Evolutionary conservation across 2,888 invertebrate species (phyloP), one percentile per base, ranked within the genome.

Genomic region (Pheosia gnoma): DNA sequence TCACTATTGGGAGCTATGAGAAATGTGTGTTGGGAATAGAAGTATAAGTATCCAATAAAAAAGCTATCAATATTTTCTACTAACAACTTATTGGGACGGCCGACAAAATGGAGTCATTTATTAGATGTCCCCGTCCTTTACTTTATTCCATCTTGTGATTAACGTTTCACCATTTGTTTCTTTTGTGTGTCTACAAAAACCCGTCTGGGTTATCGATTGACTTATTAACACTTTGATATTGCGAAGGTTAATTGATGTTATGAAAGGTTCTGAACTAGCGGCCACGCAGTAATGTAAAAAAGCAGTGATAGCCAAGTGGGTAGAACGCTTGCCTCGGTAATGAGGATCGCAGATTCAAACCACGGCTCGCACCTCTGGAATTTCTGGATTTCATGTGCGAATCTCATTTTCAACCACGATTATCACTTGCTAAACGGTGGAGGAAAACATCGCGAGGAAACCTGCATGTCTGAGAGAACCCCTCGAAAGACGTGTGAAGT

Each of bases 21-120:
- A 43, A 57, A 57, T 45, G 5, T 43, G 9, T 45, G 25, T 45
- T 45, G 57, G 45, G 41, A 41, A 56, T 56, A 56, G 56, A 25
- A 56, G 11, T 39, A 41, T 41, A 51, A 25, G 51, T n/a, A 25
- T 5, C 41, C 45, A 54, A 39, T 41, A 59, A 54, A 11, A 59
- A 53, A 49, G n/a, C 45, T 39, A 25, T 37, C 53, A 59, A 54
- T 60, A 56, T 49, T 63, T 56, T 54, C 11, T 45, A 56, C 41
- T 51, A 60, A 53, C 65, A 63, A 63, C 41, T 68, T 65, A 71
- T 75, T 66, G 65, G 60, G 58, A 68, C 58, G 63, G 58, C 55
- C 59, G 58, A 58, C 68, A 69, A 69, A 75, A 72, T 72, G 65
- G 68, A 68, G 68, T 73, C 68, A 72, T 80, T 71, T 71, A 62